A percentile compares a stretch with the other conserved stretches of the same genome.
phyloP scores from a whole-genome alignment of 2,888 invertebrate species.

The Erebia palarica region DNA sequence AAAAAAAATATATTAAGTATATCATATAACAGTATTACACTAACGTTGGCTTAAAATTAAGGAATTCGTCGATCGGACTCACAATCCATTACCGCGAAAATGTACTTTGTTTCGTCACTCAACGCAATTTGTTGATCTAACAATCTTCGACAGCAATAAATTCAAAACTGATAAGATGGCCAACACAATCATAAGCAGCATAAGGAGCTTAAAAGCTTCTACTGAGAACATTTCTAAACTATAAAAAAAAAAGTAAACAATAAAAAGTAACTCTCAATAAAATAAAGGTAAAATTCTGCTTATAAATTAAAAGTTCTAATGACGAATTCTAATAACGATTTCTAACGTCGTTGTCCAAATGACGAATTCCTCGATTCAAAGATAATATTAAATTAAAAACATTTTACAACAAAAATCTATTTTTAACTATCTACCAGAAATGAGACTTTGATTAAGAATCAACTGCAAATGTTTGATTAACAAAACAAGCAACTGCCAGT shows the following conservation, averaged over 20 bases:
- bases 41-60: conserved; percentile 54
- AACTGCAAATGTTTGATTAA: conserved; percentile 4
- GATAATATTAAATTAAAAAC: conserved; percentile 38
- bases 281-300: not conserved
- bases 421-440: conserved; percentile 40
- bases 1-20: conserved; percentile 75
- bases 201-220: not conserved
- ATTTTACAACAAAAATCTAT: conserved; percentile 40
- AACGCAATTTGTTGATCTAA: not conserved
- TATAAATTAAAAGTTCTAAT: not conserved
- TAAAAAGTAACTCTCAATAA: not conserved
- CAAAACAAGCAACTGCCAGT: conserved; percentile 36
- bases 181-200: not conserved
- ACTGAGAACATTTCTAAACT: not conserved
- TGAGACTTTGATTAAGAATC: conserved; percentile 37
- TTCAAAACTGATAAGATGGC: not conserved
- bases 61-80: conserved; percentile 37
- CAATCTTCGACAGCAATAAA: not conserved
- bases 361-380: conserved; percentile 30
- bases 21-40: conserved; percentile 70
- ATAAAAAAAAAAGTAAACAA: not conserved
- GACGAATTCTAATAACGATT: too few relatives aligned
- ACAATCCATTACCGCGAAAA: not conserved
- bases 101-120: not conserved
- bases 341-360: conserved; percentile 11